Evolutionary conservation across 1,140 invertebrate genomes (phyloP).

Genomic region (Sinonovacula constricta): DNA sequence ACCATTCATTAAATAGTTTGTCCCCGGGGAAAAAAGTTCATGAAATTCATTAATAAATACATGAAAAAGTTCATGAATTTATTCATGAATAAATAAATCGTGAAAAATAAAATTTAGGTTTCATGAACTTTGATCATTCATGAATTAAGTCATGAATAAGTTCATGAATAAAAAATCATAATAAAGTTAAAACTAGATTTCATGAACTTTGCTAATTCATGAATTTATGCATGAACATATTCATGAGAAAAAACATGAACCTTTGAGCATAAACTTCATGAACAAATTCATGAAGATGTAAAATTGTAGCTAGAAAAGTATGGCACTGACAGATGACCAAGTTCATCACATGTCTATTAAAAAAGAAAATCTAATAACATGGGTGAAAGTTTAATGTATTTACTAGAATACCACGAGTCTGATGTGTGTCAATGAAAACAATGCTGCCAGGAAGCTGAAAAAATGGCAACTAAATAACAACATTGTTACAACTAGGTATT

Average conservation of each 20-base stretch:
- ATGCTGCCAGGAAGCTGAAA: conserved; percentile 31
- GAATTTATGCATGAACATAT: conserved; percentile 30
- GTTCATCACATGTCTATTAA: conserved; percentile 23
- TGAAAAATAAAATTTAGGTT: conserved; percentile 36
- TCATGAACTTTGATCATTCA: conserved; percentile 28
- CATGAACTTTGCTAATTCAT: conserved; percentile 36
- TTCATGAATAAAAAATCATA: conserved; percentile 18
- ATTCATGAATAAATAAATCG: conserved; percentile 24
- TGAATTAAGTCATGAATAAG: conserved; percentile 25
- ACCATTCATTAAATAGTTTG: too few species aligned
- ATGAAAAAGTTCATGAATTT: conserved; percentile 23
- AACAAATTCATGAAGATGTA: conserved; percentile 29
- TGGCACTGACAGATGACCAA: conserved; percentile 26
- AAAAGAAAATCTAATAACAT: conserved; percentile 35
- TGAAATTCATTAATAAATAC: conserved; percentile 17
- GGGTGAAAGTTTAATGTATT: conserved; percentile 35
- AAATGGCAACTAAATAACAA: conserved; percentile 33
- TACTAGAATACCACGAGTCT: conserved; percentile 21
- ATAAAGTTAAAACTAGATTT: conserved; percentile 28
- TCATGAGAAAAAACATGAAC: conserved; percentile 29
- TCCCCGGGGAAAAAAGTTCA: conserved; percentile 20
- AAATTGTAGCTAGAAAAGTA: conserved; percentile 26
- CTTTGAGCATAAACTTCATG: conserved; percentile 30
- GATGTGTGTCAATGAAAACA: conserved; percentile 26
- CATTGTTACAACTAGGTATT: conserved; percentile 21